Evolutionary conservation across 2,888 invertebrate genomes (phyloP), one percentile per base, ranked within the genome.

Genomic region (Scaptomyza caliginosa): DNA sequence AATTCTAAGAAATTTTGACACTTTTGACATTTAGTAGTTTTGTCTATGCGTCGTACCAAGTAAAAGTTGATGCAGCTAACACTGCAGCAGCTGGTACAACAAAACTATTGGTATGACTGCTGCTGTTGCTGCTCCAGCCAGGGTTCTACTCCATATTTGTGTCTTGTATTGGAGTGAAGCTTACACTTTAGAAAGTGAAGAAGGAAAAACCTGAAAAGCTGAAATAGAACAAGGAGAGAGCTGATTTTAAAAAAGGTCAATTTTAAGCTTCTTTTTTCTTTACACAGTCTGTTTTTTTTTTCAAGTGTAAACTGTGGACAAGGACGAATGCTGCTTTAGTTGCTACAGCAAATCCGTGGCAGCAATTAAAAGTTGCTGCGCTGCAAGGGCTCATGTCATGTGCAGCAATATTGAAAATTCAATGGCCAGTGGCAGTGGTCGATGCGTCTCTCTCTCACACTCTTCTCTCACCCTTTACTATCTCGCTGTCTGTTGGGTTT

Each of bases 1-100:
- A 86, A 80, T 84, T 78, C 86, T 63, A 67, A 48, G 86, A 86
- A 84, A 77, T 84, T 84, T 86, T 81, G 83, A 84, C 83, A 84
- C 85, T 84, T 81, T 78, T 81, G 83, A 84, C 83, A 86, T 86
- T 84, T 86, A 84, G 86, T 86, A 84, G 83, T 84, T 86, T 84
- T 76, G 80, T 85, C 83, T 78, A 77, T 72, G 77, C 62, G 59
- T 59, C 46, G 57, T 40, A 42, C 42, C 13, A 32, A 48, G 19
- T 36, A 4, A 8, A 49, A 49, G 10, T 46, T 46, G 51, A n/a
- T 32, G 46, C 43, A 49, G 38, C 43, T 34, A 40, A 0, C 16
- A 34, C 34, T 34, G 34, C 34, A 34, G 8, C 32, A 16, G 32
- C 32, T 24, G 24, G 24, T 1, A 24, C 51, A 32, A 26, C 16